Conservation (phyloP, 2,888 invertebrate genomes). For the Noctua janthe region DNA sequence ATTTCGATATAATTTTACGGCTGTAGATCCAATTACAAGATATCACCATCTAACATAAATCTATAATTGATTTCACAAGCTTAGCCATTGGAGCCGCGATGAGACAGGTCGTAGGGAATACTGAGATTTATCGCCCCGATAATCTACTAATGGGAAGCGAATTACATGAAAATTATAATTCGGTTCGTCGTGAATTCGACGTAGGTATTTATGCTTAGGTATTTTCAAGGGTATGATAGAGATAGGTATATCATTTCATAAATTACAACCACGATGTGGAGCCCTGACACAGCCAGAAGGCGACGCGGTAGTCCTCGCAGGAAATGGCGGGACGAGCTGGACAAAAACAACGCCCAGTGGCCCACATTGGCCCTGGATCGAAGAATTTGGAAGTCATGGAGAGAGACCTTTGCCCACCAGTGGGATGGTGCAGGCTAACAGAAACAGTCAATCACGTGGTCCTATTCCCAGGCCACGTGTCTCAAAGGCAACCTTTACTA, state of each 20-base stretch:
- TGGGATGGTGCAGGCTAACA: too few relatives aligned
- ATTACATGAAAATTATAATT: conserved; percentile 17
- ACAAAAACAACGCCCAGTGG: too few relatives aligned
- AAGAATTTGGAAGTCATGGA: too few relatives aligned
- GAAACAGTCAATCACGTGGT: background rate
- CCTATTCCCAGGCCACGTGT: background rate
- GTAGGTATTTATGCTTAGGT: background rate
- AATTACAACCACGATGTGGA: too few relatives aligned
- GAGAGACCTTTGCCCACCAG: too few relatives aligned
- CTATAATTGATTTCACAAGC: conserved; percentile 47
- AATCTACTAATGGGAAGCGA: conserved; percentile 27
- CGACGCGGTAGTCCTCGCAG: too few relatives aligned
- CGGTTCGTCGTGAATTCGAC: background rate
- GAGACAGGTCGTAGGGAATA: conserved; percentile 26
- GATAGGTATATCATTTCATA: background rate
- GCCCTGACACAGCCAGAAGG: too few relatives aligned
- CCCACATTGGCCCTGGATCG: too few relatives aligned
- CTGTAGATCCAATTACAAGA: conserved; percentile 43
- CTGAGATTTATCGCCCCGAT: conserved; percentile 30
- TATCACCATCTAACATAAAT: conserved; percentile 44
- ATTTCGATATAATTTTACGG: conserved; percentile 36
- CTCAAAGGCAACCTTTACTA: background rate
- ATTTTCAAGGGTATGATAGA: background rate
- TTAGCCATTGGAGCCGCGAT: conserved; percentile 10
- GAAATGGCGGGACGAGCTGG: too few relatives aligned